phyloP scores from a whole-genome alignment of 1,140 invertebrate genomes.

The Parapsyche elsis region DNA sequence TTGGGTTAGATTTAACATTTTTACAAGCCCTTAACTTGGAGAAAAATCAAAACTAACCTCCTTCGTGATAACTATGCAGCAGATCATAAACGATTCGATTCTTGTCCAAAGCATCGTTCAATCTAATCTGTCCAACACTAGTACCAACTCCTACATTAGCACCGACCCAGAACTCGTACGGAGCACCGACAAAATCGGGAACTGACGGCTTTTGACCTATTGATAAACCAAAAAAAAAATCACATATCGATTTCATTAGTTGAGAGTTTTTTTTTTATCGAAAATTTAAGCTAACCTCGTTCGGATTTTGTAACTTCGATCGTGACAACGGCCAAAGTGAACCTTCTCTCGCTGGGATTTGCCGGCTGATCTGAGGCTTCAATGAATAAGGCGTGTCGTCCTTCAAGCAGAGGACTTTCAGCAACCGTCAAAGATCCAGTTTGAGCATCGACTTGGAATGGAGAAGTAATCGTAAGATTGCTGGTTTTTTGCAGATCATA shows the following conservation, averaged over 20 bases:
- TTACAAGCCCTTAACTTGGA: too few relatives aligned
- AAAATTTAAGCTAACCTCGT: slow-evolving; percentile 62
- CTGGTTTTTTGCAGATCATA: slow-evolving; percentile 81
- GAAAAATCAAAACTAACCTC: slow-evolving; percentile 67
- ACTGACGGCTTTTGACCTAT: slow-evolving; percentile 66
- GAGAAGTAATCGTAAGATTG: slow-evolving; percentile 72
- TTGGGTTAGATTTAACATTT: too few relatives aligned
- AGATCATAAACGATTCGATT: slow-evolving; percentile 79
- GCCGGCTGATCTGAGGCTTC: slow-evolving; percentile 84
- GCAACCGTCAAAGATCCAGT: slow-evolving; percentile 78
- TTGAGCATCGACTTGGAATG: slow-evolving; percentile 78
- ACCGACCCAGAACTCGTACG: slow-evolving; percentile 91
- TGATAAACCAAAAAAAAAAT: slow-evolving; percentile 36
- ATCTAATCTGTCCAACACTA: slow-evolving; percentile 85
- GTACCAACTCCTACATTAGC: slow-evolving; percentile 84
- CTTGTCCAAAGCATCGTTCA: slow-evolving; percentile 76
- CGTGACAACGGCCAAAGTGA: slow-evolving; percentile 84
- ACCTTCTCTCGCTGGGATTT: slow-evolving; percentile 83
- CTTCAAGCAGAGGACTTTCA: slow-evolving; percentile 73
- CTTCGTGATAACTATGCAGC: slow-evolving; percentile 83
- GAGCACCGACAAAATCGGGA: slow-evolving; percentile 87
- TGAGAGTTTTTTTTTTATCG: not conserved
- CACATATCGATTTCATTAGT: not conserved
- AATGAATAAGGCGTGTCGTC: slow-evolving; percentile 81
- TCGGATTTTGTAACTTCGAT: slow-evolving; percentile 73